Evolutionary conservation across 2,113 vertebrate species (phyloP).

Genomic region (Toxotes jaculatrix): DNA sequence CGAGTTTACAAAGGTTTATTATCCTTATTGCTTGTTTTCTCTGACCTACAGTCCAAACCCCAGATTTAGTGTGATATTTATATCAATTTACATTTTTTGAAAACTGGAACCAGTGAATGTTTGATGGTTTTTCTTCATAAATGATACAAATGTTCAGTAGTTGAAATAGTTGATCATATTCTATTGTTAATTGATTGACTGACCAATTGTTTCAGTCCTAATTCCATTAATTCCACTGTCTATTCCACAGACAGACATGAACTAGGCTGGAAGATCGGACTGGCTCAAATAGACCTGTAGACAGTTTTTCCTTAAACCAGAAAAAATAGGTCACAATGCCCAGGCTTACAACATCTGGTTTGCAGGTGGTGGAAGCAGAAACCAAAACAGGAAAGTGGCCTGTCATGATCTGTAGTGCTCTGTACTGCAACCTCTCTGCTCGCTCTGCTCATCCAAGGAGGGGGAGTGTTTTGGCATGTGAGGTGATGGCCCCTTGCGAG

Average conservation of each 20-base stretch:
- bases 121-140: background rate
- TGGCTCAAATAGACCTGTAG: background rate
- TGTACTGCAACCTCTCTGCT: constrained; percentile 45
- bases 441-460: constrained; percentile 45
- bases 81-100: background rate
- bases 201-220: background rate
- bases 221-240: background rate
- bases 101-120: background rate
- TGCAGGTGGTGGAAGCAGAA: constrained; percentile 66
- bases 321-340: constrained; percentile 49
- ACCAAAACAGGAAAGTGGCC: constrained; percentile 67
- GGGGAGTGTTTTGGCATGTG: constrained; percentile 43
- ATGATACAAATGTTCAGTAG: background rate
- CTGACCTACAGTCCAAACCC: background rate
- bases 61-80: background rate
- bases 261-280: background rate
- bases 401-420: constrained; percentile 56
- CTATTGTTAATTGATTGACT: background rate
- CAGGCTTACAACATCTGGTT: constrained; percentile 62
- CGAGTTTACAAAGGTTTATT: background rate
- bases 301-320: constrained; percentile 1
- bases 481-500: constrained; percentile 43
- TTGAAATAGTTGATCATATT: background rate
- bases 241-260: background rate
- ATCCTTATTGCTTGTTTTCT: background rate